Conservation (phyloP, 2,797 vertebrate species). For the Clarias fuscus region DNA sequence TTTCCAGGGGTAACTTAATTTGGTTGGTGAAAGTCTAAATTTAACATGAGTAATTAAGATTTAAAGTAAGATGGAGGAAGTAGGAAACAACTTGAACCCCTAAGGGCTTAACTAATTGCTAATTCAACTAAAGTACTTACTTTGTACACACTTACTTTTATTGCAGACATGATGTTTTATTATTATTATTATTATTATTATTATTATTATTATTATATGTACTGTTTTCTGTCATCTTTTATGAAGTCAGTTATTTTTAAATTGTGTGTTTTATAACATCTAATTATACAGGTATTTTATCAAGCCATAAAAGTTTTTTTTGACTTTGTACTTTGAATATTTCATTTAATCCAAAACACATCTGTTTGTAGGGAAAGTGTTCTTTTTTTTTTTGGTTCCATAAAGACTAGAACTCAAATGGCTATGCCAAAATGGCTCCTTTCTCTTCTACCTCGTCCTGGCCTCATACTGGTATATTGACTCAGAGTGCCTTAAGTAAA, state of each 20-base stretch:
- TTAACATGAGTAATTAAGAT: not conserved
- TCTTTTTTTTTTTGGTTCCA: not conserved
- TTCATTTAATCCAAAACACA: not conserved
- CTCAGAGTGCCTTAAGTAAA: conserved; percentile 11
- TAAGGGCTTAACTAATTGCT: not conserved
- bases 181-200: not conserved
- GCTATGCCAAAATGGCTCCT: not conserved
- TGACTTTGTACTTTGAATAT: not conserved
- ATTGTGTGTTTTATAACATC: not conserved
- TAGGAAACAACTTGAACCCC: not conserved
- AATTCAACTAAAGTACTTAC: conserved; percentile 2
- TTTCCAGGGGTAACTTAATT: not conserved
- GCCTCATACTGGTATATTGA: not conserved
- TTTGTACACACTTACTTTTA: not conserved
- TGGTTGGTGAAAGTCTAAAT: not conserved
- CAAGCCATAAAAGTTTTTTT: conserved; percentile 11
- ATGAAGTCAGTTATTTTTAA: not conserved
- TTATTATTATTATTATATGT: not conserved
- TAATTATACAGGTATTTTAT: not conserved
- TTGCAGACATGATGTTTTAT: not conserved
- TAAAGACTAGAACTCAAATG: not conserved
- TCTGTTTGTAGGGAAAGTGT: not conserved
- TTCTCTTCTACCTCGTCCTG: not conserved
- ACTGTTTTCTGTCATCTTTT: not conserved
- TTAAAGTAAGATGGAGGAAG: not conserved